phyloP scores from a whole-genome alignment of 1,140 invertebrate species.

The Atta cephalotes region DNA sequence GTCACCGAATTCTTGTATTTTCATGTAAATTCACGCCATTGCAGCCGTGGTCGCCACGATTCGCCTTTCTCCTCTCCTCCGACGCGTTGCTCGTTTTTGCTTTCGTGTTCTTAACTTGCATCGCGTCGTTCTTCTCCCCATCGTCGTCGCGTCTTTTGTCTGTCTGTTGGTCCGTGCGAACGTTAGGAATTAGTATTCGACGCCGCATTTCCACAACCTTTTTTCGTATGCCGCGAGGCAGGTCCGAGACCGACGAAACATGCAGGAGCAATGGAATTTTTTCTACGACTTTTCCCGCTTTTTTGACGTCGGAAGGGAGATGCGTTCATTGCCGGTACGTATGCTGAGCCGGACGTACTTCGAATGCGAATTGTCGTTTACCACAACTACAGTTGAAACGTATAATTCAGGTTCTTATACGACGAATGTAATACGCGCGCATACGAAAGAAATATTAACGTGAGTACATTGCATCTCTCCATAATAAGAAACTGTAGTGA shows the following conservation, averaged over 20 bases:
- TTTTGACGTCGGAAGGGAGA: conserved; percentile 53
- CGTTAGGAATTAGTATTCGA: conserved; percentile 71
- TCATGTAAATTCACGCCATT: conserved; percentile 73
- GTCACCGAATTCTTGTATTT: conserved; percentile 74
- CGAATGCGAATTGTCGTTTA: conserved; percentile 73
- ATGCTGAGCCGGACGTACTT: conserved; percentile 43
- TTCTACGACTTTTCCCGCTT: conserved; percentile 67
- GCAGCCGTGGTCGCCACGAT: not conserved
- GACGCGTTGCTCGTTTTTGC: not conserved
- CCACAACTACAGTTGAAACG: conserved; percentile 13
- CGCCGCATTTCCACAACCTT: conserved; percentile 51
- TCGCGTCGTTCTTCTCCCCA: conserved; percentile 28
- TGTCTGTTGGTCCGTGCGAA: conserved; percentile 32
- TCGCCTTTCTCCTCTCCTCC: not conserved
- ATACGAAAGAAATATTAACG: not conserved
- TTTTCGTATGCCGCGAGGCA: conserved; percentile 75
- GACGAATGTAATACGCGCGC: not conserved
- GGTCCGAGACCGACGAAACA: conserved; percentile 61
- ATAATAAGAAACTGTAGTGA: not conserved
- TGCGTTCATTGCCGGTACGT: conserved; percentile 37
- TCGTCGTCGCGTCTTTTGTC: conserved; percentile 41
- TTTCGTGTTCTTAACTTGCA: conserved; percentile 18
- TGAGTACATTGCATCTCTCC: not conserved
- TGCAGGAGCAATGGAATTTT: conserved; percentile 57
- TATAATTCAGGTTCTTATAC: not conserved